These are phyloP conservation scores for Amiota communis DNA, from an alignment of 2,888 invertebrate species.

Conservation along the genomic window DNA sequence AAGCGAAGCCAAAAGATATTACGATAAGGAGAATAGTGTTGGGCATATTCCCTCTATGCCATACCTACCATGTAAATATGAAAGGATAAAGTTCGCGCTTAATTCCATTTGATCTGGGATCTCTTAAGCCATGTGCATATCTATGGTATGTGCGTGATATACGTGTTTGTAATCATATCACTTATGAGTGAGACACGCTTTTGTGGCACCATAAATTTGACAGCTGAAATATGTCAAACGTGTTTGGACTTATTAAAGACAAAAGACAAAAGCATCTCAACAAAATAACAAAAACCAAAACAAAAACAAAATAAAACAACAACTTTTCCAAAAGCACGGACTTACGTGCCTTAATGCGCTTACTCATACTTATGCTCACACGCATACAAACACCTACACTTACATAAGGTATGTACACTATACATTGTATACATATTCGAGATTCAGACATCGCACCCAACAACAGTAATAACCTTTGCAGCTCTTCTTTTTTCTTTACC, in stretches of 20 bases:
- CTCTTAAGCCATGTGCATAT: too few relatives aligned
- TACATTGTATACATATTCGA: not conserved
- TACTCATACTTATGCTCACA: not conserved
- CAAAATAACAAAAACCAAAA: not conserved
- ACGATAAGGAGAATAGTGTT: too few relatives aligned
- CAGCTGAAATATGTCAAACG: conserved; percentile 38
- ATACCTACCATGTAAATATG: too few relatives aligned
- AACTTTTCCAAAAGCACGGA: conserved; percentile 22
- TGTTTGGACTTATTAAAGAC: conserved; percentile 37
- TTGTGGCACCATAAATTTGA: conserved; percentile 52
- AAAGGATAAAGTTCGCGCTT: too few relatives aligned
- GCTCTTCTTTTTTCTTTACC: not conserved
- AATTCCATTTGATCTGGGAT: too few relatives aligned
- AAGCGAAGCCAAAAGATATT: too few relatives aligned
- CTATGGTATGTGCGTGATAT: not conserved
- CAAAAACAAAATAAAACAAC: conserved; percentile 33
- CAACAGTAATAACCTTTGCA: not conserved
- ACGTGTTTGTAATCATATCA: conserved; percentile 56
- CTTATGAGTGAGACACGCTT: conserved; percentile 40
- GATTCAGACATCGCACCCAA: not conserved
- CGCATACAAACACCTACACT: not conserved
- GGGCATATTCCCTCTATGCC: too few relatives aligned
- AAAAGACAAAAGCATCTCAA: not conserved
- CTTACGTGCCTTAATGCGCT: conserved; percentile 7
- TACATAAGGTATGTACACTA: not conserved